Evolutionary conservation across 2,113 vertebrate species (phyloP).

Genomic region (Struthio camelus): DNA sequence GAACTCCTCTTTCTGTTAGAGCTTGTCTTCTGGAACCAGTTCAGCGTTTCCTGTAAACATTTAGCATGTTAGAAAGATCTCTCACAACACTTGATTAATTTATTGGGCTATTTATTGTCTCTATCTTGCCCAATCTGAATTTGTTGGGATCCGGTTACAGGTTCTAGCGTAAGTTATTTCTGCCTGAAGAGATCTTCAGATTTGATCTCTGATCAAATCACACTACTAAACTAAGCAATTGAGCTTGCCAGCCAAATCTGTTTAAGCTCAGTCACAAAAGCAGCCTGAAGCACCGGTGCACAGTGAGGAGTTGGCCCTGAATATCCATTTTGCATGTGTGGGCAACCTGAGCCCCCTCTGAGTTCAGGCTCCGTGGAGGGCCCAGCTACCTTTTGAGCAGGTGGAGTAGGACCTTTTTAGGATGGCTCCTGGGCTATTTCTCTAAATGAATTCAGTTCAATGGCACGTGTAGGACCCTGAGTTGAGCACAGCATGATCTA

Average conservation of each 20-base stretch:
- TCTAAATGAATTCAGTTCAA: not conserved
- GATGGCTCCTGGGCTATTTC: not conserved
- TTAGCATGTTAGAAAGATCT: too few relatives aligned
- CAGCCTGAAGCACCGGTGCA: not conserved
- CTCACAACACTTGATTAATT: too few relatives aligned
- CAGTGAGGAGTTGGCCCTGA: not conserved
- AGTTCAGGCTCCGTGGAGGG: not conserved
- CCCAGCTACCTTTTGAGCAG: not conserved
- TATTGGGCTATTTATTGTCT: too few relatives aligned
- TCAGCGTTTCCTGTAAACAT: too few relatives aligned
- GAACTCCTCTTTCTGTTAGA: too few relatives aligned
- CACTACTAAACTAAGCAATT: not conserved
- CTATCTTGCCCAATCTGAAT: not conserved
- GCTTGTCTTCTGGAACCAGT: too few relatives aligned
- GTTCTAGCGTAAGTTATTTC: not conserved
- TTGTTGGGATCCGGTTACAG: accelerated
- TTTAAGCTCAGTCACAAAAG: not conserved
- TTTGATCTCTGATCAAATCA: not conserved
- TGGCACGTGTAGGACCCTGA: not conserved
- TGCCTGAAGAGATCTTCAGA: not conserved
- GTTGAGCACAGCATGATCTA: not conserved
- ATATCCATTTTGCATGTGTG: not conserved
- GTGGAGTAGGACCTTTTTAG: not conserved
- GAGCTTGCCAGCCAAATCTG: not conserved
- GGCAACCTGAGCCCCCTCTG: not conserved